A percentile compares a stretch with the other conserved stretches of the same genome.
Conservation (phyloP, 1,140 invertebrate genomes). For the Drosophila leontia region DNA sequence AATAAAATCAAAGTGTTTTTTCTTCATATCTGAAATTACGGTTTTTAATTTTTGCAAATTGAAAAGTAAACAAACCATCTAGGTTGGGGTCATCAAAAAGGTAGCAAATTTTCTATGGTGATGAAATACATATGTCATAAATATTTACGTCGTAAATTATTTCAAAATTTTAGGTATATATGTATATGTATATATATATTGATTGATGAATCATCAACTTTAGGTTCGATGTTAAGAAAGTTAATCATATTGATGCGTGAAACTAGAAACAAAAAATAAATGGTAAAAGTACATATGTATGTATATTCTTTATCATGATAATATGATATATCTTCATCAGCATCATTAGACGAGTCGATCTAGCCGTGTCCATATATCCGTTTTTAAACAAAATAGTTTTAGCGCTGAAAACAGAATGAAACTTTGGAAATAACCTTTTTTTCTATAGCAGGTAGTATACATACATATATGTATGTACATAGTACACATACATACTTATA, state of each 20-base stretch:
- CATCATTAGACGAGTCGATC: neutral
- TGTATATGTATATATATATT: neutral
- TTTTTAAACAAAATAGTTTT: neutral
- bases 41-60: neutral
- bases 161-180: neutral
- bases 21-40: neutral
- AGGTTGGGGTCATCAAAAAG: too few species aligned
- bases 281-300: neutral
- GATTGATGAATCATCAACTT: neutral
- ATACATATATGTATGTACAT: too few species aligned
- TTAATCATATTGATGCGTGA: neutral
- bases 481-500: too few species aligned
- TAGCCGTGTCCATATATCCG: neutral
- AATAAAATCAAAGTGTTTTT: slow-evolving; percentile 36
- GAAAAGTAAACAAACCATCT: neutral
- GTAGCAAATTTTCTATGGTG: slow-evolving; percentile 3
- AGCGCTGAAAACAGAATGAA: neutral
- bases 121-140: neutral
- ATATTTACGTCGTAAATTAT: neutral
- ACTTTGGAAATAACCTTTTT: neutral
- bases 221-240: neutral
- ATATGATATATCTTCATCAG: neutral
- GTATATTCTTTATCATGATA: neutral
- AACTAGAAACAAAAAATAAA: neutral
- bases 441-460: neutral